Percentiles rank a stretch among this genome's conserved stretches.
Conservation (phyloP, 1,140 invertebrate genomes). For the Lasioglossum albipes region DNA sequence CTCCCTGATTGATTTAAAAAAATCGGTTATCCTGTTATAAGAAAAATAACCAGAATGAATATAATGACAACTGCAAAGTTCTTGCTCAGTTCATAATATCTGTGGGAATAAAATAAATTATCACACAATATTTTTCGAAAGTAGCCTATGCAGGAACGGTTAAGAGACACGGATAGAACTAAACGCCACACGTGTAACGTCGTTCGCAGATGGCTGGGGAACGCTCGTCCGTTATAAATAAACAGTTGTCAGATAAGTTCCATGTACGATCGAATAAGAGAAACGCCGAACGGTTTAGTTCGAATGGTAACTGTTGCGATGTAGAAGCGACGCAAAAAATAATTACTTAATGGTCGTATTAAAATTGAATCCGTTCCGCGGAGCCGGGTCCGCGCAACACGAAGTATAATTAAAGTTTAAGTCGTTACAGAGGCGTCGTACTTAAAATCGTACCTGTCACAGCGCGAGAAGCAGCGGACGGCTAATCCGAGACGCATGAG, state of each 20-base stretch:
- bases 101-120: too few species aligned
- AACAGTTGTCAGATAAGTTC: background rate
- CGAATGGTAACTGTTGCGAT: background rate
- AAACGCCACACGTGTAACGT: conserved; percentile 6
- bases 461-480: conserved; percentile 19
- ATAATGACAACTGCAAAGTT: too few species aligned
- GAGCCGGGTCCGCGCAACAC: background rate
- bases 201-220: background rate
- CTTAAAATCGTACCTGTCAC: conserved; percentile 41
- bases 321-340: background rate
- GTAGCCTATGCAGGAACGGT: background rate
- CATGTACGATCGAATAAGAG: background rate
- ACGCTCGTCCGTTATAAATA: conserved; percentile 1
- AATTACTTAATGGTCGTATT: conserved; percentile 35
- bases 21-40: too few species aligned
- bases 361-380: conserved; percentile 12
- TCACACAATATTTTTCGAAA: too few species aligned
- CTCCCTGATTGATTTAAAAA: too few species aligned
- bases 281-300: background rate
- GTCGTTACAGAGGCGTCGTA: conserved; percentile 11
- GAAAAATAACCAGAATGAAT: too few species aligned
- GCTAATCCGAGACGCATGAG: conserved; percentile 21
- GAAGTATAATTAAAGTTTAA: conserved; percentile 17
- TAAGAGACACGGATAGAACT: background rate
- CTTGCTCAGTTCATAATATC: too few species aligned